Base-by-base conservation (phyloP, 2,113 vertebrate species). In the Tachycineta bicolor region DNA sequence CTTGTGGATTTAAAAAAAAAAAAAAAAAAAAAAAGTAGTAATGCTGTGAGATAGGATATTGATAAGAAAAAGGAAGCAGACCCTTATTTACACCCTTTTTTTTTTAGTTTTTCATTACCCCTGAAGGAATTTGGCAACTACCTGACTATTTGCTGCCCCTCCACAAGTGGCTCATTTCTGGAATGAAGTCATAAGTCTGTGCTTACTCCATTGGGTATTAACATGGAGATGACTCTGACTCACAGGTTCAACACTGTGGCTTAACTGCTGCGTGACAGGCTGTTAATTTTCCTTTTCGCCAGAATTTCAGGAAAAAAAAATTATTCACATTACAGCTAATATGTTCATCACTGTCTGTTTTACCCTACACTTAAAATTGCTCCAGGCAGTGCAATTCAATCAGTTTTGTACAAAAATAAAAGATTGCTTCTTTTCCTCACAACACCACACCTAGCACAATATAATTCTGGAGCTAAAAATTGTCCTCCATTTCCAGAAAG, bases 171-270 rank as follows among this genome's bases (percentile, higher is more conserved):
- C 91, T 95, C 75, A 90, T 23, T 94, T 55, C 82, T 79, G 76
- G 34, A 91, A 59, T 96, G 94, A 95, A 97, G 91, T 98, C 97
- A 96, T 78, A 73, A 39, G 11, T 64, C 79, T 93, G 62, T 76
- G 46, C 92, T 96, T 73, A 68, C 55, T 95, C 80, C 82, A 60
- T 44, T 3, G 12, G 93, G 89, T 93, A 92, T 92, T 93, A 96
- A 96, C 96, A 94, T 14, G 39, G 95, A 96, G 43, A 94, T 86
- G 90, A 92, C 78, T 68, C 71, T 98, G 96, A 98, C 95, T 97
- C 97, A 98, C 79, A 88, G 59, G 78, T 96, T 94, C 94, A 96
- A 94, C 91, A 82, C 52, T 41, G 89, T 97, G 97, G 97, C 88
- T 97, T 97, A 89, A 95, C 77, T 89, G 77, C 62, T 89, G 71